A percentile compares a stretch with the other conserved stretches of the same genome.
Conservation (phyloP, 1,140 invertebrate species). For the Drosophila serrata region DNA sequence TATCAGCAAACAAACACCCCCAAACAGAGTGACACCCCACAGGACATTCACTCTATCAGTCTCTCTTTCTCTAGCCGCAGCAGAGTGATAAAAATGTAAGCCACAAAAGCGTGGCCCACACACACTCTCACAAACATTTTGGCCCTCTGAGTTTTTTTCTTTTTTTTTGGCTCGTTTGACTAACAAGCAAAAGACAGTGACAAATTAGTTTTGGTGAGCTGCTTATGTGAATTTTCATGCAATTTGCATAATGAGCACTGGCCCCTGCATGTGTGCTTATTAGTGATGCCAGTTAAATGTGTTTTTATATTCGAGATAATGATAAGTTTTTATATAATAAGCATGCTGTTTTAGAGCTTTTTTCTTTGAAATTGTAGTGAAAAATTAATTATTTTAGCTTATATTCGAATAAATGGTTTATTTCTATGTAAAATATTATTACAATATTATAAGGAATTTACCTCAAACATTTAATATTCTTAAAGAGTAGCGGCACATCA, state of each 20-base stretch:
- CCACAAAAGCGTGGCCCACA: slow-evolving; percentile 68
- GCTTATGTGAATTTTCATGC: slow-evolving; percentile 81
- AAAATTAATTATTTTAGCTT: too few relatives aligned
- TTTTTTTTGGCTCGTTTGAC: slow-evolving; percentile 57
- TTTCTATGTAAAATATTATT: too few relatives aligned
- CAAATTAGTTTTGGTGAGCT: slow-evolving; percentile 83
- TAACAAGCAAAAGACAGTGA: slow-evolving; percentile 83
- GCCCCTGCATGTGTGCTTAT: slow-evolving; percentile 33
- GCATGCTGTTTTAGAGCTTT: background rate
- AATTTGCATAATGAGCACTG: slow-evolving; percentile 79
- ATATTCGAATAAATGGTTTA: too few relatives aligned
- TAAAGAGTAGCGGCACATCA: too few relatives aligned
- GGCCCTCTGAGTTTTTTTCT: slow-evolving; percentile 19
- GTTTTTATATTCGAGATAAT: background rate
- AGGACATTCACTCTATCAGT: slow-evolving; percentile 16
- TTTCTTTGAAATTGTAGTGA: background rate
- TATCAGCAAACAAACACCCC: slow-evolving; percentile 66
- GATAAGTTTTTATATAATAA: background rate
- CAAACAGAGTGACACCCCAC: slow-evolving; percentile 23
- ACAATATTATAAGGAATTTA: too few relatives aligned
- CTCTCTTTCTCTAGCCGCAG: slow-evolving; percentile 36
- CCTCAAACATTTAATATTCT: too few relatives aligned
- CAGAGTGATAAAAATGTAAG: slow-evolving; percentile 79
- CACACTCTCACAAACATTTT: slow-evolving; percentile 26
- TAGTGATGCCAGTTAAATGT: background rate